These are phyloP conservation scores for Conops quadrifasciatus DNA, from an alignment of 2,888 invertebrate genomes.

Conservation along the genomic window DNA sequence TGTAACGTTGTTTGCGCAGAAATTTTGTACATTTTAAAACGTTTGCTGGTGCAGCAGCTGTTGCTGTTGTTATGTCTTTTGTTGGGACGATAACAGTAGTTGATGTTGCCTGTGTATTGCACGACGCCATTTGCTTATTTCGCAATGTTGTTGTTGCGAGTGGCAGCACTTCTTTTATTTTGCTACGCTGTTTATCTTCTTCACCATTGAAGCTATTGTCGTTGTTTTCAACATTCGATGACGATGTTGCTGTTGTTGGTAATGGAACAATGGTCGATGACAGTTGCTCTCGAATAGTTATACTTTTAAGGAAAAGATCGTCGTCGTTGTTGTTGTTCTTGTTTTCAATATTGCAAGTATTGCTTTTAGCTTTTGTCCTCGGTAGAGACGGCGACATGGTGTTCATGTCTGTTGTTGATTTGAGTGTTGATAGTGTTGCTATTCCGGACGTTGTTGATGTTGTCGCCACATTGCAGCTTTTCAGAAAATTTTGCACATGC, in stretches of 20 bases:
- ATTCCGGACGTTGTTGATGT: conserved; percentile 39
- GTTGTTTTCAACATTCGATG: conserved; percentile 1
- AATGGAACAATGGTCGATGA: conserved; percentile 24
- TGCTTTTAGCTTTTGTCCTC: neutral
- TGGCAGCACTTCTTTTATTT: conserved; percentile 37
- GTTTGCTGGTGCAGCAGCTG: conserved; percentile 50
- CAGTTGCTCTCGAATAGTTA: neutral
- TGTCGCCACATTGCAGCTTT: conserved; percentile 52
- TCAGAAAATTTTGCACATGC: conserved; percentile 59
- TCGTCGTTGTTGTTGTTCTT: neutral
- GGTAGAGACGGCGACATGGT: no score
- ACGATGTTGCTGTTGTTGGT: conserved; percentile 24
- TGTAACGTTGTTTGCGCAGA: conserved; percentile 58
- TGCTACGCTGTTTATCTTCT: conserved; percentile 50
- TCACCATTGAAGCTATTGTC: conserved; percentile 23
- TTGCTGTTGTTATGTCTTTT: conserved; percentile 31
- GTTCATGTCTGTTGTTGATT: conserved; percentile 34
- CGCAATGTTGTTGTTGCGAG: neutral
- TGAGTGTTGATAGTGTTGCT: conserved; percentile 36
- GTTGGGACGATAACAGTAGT: conserved; percentile 11
- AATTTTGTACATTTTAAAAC: conserved; percentile 63
- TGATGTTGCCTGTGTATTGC: conserved; percentile 23
- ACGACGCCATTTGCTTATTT: neutral
- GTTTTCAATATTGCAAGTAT: neutral
- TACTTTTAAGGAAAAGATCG: no score